Percentiles rank a stretch among this genome's conserved stretches.
Conservation (phyloP, 1,140 invertebrate genomes). For the Lordiphosa stackelbergi region DNA sequence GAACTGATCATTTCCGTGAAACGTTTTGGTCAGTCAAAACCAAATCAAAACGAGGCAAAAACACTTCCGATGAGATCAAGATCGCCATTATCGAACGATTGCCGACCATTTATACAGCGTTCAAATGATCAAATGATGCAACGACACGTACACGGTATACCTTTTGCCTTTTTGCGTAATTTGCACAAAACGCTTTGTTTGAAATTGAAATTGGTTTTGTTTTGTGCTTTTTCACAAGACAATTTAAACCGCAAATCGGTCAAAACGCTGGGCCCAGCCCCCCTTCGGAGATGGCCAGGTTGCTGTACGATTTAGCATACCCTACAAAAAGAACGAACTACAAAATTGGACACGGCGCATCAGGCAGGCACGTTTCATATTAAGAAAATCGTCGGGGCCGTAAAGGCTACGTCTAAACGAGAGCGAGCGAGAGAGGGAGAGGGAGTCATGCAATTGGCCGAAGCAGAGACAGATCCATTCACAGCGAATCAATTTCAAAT, state of each 20-base stretch:
- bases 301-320: constrained; percentile 59
- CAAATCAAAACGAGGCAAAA: constrained; percentile 39
- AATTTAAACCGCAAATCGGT: constrained; percentile 62
- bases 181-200: constrained; percentile 68
- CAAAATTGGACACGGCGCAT: constrained; percentile 70
- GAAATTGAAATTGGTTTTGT: constrained; percentile 71
- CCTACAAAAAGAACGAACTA: constrained; percentile 65
- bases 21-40: constrained; percentile 4
- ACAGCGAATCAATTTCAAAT: constrained; percentile 71
- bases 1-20: constrained; percentile 17
- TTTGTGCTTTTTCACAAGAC: constrained; percentile 36
- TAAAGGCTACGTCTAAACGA: constrained; percentile 22
- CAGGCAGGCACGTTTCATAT: constrained; percentile 69
- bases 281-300: constrained; percentile 39
- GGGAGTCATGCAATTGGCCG: constrained; percentile 51
- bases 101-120: constrained; percentile 27
- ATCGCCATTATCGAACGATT: constrained; percentile 21
- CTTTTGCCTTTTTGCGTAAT: constrained; percentile 51
- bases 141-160: constrained; percentile 49
- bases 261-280: constrained; percentile 54
- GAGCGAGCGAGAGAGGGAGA: not conserved
- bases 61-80: constrained; percentile 55
- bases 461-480: constrained; percentile 38
- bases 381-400: constrained; percentile 59
- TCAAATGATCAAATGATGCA: constrained; percentile 27